phyloP scores from a whole-genome alignment of 37 sponge, comb jelly and placozoan genomes.

The Lycopodina hypogea region DNA sequence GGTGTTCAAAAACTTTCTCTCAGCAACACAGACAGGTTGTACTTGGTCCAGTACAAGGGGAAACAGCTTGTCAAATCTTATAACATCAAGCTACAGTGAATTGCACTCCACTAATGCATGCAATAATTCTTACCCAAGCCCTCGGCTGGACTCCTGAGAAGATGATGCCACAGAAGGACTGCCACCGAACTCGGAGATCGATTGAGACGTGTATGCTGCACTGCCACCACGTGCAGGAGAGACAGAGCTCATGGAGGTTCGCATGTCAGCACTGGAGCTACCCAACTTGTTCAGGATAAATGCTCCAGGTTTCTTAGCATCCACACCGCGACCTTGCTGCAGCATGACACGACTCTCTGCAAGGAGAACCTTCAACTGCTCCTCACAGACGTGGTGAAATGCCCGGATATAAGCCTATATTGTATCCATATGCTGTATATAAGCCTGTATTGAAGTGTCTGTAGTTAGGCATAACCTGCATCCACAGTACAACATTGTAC shows the following conservation, averaged over 20 bases:
- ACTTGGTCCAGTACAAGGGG: slow-evolving; percentile 54
- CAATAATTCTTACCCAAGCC: slow-evolving; percentile 25
- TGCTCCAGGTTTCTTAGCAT: slow-evolving; percentile 5
- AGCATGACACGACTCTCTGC: slow-evolving; percentile 17
- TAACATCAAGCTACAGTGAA: not conserved
- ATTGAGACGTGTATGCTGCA: slow-evolving; percentile 17
- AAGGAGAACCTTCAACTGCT: slow-evolving; percentile 27
- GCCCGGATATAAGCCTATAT: slow-evolving; percentile 37
- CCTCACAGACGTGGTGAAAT: slow-evolving; percentile 48
- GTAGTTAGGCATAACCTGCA: no score
- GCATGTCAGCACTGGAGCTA: not conserved
- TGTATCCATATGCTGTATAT: no score
- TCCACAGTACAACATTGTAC: no score
- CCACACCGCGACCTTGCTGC: not conserved
- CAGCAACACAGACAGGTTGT: slow-evolving; percentile 67
- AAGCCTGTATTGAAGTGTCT: no score
- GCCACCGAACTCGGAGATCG: slow-evolving; percentile 16
- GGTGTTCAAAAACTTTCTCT: slow-evolving; percentile 65
- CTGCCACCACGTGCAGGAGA: not conserved
- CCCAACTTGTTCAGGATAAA: slow-evolving; percentile 4
- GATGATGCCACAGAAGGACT: not conserved
- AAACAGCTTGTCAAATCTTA: slow-evolving; percentile 66
- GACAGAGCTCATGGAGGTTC: slow-evolving; percentile 8
- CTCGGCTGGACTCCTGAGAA: slow-evolving; percentile 3
- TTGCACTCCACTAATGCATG: no score